Conservation (phyloP, 2,888 invertebrate genomes). For the Rhamphomyia laevipes region DNA sequence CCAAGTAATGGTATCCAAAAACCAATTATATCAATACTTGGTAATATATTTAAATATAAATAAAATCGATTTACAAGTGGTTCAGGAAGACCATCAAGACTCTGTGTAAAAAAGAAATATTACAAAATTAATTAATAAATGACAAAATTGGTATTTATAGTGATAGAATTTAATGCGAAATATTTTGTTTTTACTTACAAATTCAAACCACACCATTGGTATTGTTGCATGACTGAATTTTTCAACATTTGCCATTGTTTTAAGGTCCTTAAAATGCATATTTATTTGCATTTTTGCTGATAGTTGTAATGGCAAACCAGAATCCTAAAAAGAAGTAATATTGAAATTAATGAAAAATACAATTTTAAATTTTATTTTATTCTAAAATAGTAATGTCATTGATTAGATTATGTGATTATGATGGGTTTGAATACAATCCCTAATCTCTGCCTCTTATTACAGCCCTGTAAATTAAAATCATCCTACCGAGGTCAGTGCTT, state of each 20-base stretch:
- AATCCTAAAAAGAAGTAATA: conserved; percentile 44
- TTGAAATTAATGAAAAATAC: no score
- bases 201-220: conserved; percentile 82
- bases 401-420: no score
- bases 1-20: conserved; percentile 29
- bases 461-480: no score
- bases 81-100: conserved; percentile 55
- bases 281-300: conserved; percentile 79
- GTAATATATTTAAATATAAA: conserved; percentile 61
- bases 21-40: conserved; percentile 43
- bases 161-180: not conserved
- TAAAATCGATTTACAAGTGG: conserved; percentile 51
- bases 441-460: no score
- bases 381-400: no score
- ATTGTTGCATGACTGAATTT: conserved; percentile 59
- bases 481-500: no score
- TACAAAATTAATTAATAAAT: not conserved
- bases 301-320: conserved; percentile 67
- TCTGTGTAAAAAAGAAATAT: conserved; percentile 40
- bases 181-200: conserved; percentile 51
- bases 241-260: conserved; percentile 50
- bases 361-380: not conserved
- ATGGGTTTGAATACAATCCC: no score
- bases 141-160: no score
- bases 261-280: conserved; percentile 63